A percentile compares a stretch with the other conserved stretches of the same genome.
Conservation (phyloP, 2,113 vertebrate species). For the Argyrosomus japonicus region DNA sequence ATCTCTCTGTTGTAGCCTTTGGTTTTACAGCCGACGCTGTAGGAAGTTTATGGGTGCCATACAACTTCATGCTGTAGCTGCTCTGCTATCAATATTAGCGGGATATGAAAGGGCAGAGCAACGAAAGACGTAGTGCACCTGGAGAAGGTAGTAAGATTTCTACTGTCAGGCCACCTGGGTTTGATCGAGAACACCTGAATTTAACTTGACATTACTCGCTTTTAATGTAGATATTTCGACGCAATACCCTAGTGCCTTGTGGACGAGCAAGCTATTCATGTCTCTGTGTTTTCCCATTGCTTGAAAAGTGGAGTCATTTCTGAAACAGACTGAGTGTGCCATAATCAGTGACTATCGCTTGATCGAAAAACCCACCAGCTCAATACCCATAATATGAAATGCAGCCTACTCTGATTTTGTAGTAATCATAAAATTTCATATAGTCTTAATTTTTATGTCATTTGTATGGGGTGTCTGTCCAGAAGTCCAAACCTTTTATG, state of each 20-base stretch:
- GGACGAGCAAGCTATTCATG: slow-evolving; percentile 7
- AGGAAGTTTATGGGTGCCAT: slow-evolving; percentile 70
- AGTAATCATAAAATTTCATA: slow-evolving; percentile 2
- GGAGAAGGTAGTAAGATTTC: slow-evolving; percentile 52
- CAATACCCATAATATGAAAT: slow-evolving; percentile 3
- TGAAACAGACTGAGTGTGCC: slow-evolving; percentile 5
- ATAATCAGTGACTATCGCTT: background rate
- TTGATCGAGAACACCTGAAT: slow-evolving; percentile 60
- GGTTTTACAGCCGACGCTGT: slow-evolving; percentile 60
- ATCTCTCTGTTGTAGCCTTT: slow-evolving; percentile 72
- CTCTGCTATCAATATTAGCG: slow-evolving; percentile 57
- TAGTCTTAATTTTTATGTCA: slow-evolving; percentile 9
- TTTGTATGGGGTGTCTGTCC: background rate
- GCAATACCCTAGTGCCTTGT: slow-evolving; percentile 10
- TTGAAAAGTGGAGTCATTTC: slow-evolving; percentile 35
- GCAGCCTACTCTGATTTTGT: slow-evolving; percentile 16
- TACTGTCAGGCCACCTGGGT: slow-evolving; percentile 52
- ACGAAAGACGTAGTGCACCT: slow-evolving; percentile 62
- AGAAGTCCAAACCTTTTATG: background rate
- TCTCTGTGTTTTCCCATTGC: slow-evolving; percentile 25
- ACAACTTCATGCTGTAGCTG: slow-evolving; percentile 66
- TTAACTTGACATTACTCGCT: slow-evolving; percentile 35
- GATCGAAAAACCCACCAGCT: slow-evolving; percentile 1
- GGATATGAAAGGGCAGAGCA: slow-evolving; percentile 70
- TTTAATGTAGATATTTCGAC: slow-evolving; percentile 44